Base-by-base conservation (phyloP, 2,797 vertebrate species). In the Danio aesculapii region DNA sequence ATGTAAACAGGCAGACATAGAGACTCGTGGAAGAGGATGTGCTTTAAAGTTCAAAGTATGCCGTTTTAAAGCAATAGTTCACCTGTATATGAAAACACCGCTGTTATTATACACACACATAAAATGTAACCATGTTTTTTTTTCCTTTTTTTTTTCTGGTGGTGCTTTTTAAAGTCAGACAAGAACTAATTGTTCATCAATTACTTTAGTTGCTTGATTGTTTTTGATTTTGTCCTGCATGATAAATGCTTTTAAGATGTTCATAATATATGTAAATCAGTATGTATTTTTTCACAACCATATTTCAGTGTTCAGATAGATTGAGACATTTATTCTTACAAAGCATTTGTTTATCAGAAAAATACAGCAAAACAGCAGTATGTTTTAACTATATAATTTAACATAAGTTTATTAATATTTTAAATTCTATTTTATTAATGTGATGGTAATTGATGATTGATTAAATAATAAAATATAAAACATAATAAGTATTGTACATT, bases 1-100 rank as follows among this genome's bases (percentile, higher is more conserved):
- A 81, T 77, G 11, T 77, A 72, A 64, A 61, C 70, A 64, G n/a
- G 59, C 41, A 46, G n/a, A 64, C n/a, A 75, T 19, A 49, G 57
- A 70, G 41, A 75, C 17, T 81, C 47, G 55, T 55, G 13, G 3
- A 73, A 63, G 13, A 50, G 39, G 47, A 55, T n/a, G 43, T 74
- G 46, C 5, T 62, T 74, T 55, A 50, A 19, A 41, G 44, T 78
- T 70, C 55, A 70, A 70, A 79, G 21, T n/a, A 43, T 67, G 39
- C 7, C 1, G 6, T 57, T 77, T 66, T 39, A 46, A 69, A 14
- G 4, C 1, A 2, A 30, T 21, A 44, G 21, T 68, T 69, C 21
- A 63, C 14, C 21, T 30, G 53, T 13, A 6, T 63, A 68, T 49
- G 44, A 39, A 49, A 58, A 58, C 30, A 30, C 30, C 39, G 3